Conservation (phyloP, 2,888 invertebrate species). For the Campoletis raptor region DNA sequence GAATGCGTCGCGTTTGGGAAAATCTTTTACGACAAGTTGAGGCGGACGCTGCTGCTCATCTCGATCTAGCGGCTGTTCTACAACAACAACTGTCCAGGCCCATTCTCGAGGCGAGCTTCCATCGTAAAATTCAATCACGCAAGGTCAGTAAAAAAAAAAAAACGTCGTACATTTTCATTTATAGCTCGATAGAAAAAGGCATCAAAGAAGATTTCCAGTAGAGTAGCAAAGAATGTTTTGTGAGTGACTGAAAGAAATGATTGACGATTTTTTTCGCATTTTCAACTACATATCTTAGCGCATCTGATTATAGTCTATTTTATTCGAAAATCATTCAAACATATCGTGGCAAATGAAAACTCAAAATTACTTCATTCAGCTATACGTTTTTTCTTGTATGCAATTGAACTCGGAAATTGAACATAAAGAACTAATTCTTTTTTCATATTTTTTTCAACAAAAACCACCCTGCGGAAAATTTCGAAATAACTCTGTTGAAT, state of each 20-base stretch:
- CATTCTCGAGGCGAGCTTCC: constrained; percentile 94
- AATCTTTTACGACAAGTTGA: constrained; percentile 95
- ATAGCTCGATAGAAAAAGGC: background rate
- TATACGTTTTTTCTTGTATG: no score
- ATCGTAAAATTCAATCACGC: constrained; percentile 95
- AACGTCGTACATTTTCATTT: background rate
- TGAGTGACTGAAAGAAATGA: background rate
- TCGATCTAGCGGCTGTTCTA: constrained; percentile 93
- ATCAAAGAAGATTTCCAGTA: background rate
- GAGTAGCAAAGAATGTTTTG: background rate
- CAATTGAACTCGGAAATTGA: no score
- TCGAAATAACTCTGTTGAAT: no score
- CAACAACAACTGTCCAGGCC: constrained; percentile 90
- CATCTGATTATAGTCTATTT: background rate
- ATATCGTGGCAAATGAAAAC: background rate
- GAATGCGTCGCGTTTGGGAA: constrained; percentile 96
- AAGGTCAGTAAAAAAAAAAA: constrained; percentile 86
- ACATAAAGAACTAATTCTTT: no score
- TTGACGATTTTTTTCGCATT: background rate
- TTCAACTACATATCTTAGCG: background rate
- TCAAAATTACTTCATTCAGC: background rate
- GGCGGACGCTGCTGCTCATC: constrained; percentile 94
- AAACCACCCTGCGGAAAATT: no score
- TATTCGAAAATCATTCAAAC: background rate
- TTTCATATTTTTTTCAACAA: no score